phyloP scores from a whole-genome alignment of 2,113 vertebrate genomes.

The Speoplatyrhinus poulsoni region DNA sequence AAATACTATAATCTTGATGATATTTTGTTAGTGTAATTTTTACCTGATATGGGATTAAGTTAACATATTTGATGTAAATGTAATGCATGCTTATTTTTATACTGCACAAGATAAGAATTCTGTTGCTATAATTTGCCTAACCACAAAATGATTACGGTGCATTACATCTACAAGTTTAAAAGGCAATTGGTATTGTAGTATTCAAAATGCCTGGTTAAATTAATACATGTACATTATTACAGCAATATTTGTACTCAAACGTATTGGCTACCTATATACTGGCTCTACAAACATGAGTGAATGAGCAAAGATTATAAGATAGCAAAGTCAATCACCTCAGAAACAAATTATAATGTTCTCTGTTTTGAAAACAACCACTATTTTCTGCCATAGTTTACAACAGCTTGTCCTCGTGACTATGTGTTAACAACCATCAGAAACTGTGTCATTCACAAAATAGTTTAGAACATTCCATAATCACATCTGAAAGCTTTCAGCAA shows the following conservation, averaged over 20 bases:
- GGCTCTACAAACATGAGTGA: background rate
- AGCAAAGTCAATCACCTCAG: background rate
- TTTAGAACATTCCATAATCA: constrained; percentile 32
- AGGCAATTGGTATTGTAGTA: background rate
- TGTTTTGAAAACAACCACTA: background rate
- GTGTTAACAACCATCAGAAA: constrained; percentile 31
- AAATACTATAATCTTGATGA: background rate
- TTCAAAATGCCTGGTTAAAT: too few relatives aligned
- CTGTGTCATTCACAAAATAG: constrained; percentile 11
- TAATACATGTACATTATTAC: background rate
- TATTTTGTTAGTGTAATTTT: background rate
- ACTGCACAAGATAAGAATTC: constrained; percentile 58
- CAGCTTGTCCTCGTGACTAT: constrained; percentile 12
- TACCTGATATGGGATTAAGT: background rate
- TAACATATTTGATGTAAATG: background rate
- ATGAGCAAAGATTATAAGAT: constrained; percentile 1
- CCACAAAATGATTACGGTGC: background rate
- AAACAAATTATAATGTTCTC: background rate
- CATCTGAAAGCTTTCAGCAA: constrained; percentile 30
- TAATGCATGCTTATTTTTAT: constrained; percentile 66
- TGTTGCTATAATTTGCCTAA: constrained; percentile 46
- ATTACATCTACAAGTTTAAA: background rate
- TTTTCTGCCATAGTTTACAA: constrained; percentile 1
- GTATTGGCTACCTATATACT: background rate
- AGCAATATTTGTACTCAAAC: background rate